Conservation (phyloP, 1,140 invertebrate species). For the Procambarus virginalis region DNA sequence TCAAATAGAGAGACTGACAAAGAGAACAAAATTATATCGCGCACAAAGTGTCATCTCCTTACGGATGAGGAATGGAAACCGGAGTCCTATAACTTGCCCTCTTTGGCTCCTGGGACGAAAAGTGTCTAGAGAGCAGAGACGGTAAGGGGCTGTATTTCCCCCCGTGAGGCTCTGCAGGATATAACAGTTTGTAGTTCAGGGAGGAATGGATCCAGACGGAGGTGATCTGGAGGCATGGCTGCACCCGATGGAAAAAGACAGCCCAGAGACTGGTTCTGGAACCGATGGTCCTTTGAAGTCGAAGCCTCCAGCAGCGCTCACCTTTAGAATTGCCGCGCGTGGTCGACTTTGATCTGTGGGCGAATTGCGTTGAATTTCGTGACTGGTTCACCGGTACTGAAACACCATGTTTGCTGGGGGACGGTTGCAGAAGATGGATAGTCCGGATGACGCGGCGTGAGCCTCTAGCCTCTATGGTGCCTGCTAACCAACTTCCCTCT, state of each 20-base stretch:
- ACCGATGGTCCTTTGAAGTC: not conserved
- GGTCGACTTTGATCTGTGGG: slow-evolving; percentile 3
- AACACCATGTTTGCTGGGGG: not conserved
- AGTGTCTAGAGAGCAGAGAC: not conserved
- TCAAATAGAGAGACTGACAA: not conserved
- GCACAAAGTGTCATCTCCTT: not conserved
- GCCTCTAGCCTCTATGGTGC: too few relatives aligned
- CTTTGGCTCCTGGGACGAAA: not conserved
- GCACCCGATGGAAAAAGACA: slow-evolving; percentile 10
- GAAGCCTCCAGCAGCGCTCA: not conserved
- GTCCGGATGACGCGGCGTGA: too few relatives aligned
- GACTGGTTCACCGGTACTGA: not conserved
- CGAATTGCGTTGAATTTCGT: not conserved
- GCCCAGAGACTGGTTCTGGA: not conserved
- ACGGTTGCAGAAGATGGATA: too few relatives aligned
- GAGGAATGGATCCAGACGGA: not conserved
- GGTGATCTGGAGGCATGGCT: slow-evolving; percentile 10
- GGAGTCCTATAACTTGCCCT: not conserved
- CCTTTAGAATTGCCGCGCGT: slow-evolving; percentile 1
- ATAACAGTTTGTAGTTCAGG: not conserved
- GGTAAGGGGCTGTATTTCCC: not conserved
- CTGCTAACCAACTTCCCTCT: too few relatives aligned
- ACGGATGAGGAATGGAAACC: not conserved
- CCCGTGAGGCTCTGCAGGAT: not conserved
- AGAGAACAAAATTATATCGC: not conserved